A percentile compares a stretch with the other conserved stretches of the same genome.
phyloP scores from a whole-genome alignment of 2,797 vertebrate species.

The Morelia viridis region DNA sequence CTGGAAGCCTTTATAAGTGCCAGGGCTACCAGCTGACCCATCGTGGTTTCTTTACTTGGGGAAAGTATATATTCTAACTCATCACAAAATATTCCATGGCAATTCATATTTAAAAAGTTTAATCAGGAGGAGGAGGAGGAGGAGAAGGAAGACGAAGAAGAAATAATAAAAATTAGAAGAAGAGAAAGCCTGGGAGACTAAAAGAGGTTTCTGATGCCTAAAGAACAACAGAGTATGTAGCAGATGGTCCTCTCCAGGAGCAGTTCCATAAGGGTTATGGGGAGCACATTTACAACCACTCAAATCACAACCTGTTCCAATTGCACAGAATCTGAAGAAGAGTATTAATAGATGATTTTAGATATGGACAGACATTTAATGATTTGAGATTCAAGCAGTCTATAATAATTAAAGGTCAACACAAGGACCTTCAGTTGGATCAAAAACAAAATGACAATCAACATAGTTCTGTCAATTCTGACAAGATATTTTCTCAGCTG shows the following conservation, averaged over 20 bases:
- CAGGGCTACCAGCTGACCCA: background rate
- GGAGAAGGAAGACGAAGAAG: background rate
- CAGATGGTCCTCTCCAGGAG: background rate
- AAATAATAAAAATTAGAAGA: background rate
- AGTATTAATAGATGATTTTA: background rate
- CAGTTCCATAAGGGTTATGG: background rate
- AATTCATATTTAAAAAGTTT: background rate
- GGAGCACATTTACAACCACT: background rate
- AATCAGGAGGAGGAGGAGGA: background rate
- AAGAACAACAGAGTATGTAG: background rate
- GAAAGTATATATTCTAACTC: background rate
- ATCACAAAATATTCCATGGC: background rate
- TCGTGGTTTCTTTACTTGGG: background rate
- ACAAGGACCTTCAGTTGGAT: background rate
- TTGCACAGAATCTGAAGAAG: background rate
- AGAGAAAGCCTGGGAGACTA: background rate
- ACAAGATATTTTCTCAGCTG: background rate
- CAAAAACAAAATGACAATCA: background rate
- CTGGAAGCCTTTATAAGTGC: background rate
- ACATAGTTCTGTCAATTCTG: background rate
- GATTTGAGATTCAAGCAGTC: background rate
- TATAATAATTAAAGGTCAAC: background rate
- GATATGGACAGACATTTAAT: background rate
- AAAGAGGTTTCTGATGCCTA: background rate
- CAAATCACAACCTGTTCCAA: background rate